These are phyloP conservation scores for Paramisgurnus dabryanus DNA, from an alignment of 2,113 vertebrate species.

Conservation along the genomic window DNA sequence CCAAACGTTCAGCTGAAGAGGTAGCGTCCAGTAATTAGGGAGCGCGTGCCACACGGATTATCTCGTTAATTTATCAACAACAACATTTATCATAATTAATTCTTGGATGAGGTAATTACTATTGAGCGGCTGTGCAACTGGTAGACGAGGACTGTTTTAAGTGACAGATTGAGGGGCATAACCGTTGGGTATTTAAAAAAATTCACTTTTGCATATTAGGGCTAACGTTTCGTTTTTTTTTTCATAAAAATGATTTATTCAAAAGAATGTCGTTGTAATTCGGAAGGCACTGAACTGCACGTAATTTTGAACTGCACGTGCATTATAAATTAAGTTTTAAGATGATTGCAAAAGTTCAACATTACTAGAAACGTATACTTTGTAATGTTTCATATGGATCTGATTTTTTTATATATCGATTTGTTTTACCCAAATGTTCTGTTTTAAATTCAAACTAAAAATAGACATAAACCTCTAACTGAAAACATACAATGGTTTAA, in stretches of 20 bases:
- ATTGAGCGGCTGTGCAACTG: conserved; percentile 88
- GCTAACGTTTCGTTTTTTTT: conserved; percentile 47
- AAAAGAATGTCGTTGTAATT: not conserved
- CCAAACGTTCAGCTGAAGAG: conserved; percentile 67
- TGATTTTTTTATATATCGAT: not conserved
- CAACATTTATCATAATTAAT: conserved; percentile 95
- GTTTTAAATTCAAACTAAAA: not conserved
- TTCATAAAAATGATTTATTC: not conserved
- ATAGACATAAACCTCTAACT: not conserved
- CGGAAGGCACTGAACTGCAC: not conserved
- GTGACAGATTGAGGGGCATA: conserved; percentile 89
- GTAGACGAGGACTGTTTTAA: conserved; percentile 75
- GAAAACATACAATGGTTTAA: not conserved
- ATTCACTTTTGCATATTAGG: conserved; percentile 68
- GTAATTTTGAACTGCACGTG: not conserved
- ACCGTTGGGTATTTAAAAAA: conserved; percentile 81
- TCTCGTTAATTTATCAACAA: conserved; percentile 93
- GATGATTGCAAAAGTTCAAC: not conserved
- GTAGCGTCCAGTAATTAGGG: conserved; percentile 82
- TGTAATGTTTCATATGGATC: not conserved
- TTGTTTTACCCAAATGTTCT: not conserved
- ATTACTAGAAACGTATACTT: not conserved
- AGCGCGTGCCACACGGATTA: conserved; percentile 88
- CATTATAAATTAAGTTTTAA: no score
- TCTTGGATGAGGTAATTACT: conserved; percentile 87